Evolutionary conservation across 2,888 invertebrate genomes (phyloP).

Genomic region (Aphidius colemani): DNA sequence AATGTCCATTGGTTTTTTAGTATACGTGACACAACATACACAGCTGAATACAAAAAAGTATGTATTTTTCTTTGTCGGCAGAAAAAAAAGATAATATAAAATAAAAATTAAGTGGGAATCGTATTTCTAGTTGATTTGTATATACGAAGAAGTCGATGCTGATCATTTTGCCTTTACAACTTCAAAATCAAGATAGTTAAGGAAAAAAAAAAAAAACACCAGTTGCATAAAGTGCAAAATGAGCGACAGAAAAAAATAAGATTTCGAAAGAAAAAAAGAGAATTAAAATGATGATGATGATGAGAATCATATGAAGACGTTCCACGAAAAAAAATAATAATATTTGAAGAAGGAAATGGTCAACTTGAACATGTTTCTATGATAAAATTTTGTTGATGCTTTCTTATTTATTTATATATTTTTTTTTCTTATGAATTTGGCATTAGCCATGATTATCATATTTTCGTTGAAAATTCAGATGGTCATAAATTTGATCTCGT

Average conservation of each 20-base stretch:
- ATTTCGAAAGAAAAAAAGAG: background rate
- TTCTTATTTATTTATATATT: constrained; percentile 37
- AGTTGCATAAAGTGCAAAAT: constrained; percentile 21
- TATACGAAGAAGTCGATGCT: constrained; percentile 22
- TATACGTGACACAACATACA: constrained; percentile 10
- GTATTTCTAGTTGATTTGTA: constrained; percentile 2
- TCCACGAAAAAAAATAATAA: constrained; percentile 2
- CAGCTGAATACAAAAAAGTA: constrained; percentile 10
- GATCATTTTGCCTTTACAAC: constrained; percentile 11
- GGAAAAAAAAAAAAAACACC: constrained; percentile 1
- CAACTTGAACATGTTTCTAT: constrained; percentile 8
- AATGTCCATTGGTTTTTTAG: no score
- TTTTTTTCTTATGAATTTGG: constrained; percentile 41
- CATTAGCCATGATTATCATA: constrained; percentile 58
- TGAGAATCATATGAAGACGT: constrained; percentile 1
- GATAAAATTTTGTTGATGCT: constrained; percentile 21
- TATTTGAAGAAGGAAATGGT: background rate
- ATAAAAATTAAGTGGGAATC: no score
- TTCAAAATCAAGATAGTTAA: background rate
- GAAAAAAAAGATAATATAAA: background rate
- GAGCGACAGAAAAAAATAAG: constrained; percentile 7
- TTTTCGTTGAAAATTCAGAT: constrained; percentile 55
- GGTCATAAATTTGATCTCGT: constrained; percentile 61
- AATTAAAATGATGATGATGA: constrained; percentile 1
- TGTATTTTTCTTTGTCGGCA: constrained; percentile 8